Evolutionary conservation across 2,888 invertebrate genomes (phyloP).

Genomic region (Bhutanitis thaidina): DNA sequence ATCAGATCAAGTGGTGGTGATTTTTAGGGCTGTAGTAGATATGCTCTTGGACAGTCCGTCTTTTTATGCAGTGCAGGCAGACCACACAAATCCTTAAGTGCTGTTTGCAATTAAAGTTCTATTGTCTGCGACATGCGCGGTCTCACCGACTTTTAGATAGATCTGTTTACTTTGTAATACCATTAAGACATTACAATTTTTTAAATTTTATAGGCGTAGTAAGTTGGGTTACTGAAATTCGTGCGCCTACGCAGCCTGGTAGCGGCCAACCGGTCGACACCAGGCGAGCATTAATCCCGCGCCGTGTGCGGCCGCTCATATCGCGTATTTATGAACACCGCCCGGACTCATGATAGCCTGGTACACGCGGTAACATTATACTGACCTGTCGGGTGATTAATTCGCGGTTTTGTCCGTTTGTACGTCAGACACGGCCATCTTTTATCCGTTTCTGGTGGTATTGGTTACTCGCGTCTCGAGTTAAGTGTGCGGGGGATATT

Average conservation of each 20-base stretch:
- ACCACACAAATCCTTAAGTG: no score
- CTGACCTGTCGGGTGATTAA: conserved; percentile 56
- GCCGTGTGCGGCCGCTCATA: conserved; percentile 69
- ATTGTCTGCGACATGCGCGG: no score
- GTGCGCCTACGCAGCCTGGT: conserved; percentile 55
- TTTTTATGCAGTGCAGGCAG: no score
- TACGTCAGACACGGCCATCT: conserved; percentile 32
- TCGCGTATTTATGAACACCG: conserved; percentile 71
- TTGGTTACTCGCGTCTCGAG: conserved; percentile 20
- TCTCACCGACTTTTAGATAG: no score
- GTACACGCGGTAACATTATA: conserved; percentile 60
- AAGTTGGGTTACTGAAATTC: conserved; percentile 24
- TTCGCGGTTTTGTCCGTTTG: conserved; percentile 42
- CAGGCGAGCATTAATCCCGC: conserved; percentile 63
- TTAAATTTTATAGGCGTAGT: conserved; percentile 6
- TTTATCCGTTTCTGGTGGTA: conserved; percentile 25
- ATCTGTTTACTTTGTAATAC: no score
- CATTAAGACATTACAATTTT: no score
- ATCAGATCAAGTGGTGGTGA: neutral
- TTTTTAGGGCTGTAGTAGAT: neutral
- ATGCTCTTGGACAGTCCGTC: no score
- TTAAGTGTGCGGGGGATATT: neutral
- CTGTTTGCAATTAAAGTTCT: no score
- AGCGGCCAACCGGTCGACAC: conserved; percentile 40
- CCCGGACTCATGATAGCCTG: conserved; percentile 53